These are phyloP conservation scores for Scrobipalpa atriplicella DNA, from an alignment of 2,888 invertebrate genomes.

Conservation along the genomic window DNA sequence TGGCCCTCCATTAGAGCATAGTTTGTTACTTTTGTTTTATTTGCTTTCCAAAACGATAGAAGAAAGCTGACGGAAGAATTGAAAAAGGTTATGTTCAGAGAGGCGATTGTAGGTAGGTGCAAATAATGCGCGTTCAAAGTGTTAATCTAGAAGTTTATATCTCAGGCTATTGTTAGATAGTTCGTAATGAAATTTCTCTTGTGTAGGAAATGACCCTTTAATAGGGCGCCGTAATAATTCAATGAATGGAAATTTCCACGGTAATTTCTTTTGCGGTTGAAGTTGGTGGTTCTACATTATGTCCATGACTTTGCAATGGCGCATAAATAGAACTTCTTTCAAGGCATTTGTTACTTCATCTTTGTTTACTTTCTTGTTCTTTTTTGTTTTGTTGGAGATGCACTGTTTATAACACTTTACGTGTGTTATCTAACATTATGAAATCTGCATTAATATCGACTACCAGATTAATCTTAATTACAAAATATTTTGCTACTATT, in stretches of 20 bases:
- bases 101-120: no score
- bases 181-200: conserved; percentile 24
- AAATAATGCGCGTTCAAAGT: no score
- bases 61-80: no score
- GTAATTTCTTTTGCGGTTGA: conserved; percentile 17
- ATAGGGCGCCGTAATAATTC: conserved; percentile 17
- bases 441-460: neutral
- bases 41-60: no score
- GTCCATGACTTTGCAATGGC: conserved; percentile 3
- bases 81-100: no score
- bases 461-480: neutral
- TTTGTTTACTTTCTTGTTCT: neutral
- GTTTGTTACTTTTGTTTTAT: no score
- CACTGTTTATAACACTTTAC: neutral
- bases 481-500: neutral
- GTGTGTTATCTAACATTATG: neutral
- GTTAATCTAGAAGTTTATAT: neutral
- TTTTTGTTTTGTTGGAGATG: neutral
- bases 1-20: no score
- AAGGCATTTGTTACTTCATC: neutral
- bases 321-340: neutral
- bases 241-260: conserved; percentile 13
- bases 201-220: conserved; percentile 16
- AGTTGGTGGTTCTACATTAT: neutral
- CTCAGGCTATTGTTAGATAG: conserved; percentile 29